phyloP scores from a whole-genome alignment of 2,888 invertebrate genomes.

The Neoscelio sp. region DNA sequence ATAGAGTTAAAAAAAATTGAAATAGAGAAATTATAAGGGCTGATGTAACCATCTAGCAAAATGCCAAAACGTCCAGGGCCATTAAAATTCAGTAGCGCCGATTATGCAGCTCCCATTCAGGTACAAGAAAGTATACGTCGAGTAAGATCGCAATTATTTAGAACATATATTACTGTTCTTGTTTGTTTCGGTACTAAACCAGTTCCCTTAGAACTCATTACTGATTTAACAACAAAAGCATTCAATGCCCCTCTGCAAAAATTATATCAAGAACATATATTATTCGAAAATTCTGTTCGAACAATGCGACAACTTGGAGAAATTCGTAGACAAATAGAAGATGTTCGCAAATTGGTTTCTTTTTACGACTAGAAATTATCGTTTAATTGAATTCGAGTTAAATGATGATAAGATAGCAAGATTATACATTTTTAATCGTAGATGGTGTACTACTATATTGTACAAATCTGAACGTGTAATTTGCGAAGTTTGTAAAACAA shows the following conservation, averaged over 20 bases:
- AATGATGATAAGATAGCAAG: too few species aligned
- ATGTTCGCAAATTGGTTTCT: constrained; percentile 13
- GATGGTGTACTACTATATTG: too few species aligned
- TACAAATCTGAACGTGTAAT: too few species aligned
- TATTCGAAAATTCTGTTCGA: constrained; percentile 3
- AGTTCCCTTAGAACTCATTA: constrained; percentile 43
- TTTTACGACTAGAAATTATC: constrained; percentile 2
- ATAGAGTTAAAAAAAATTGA: background rate
- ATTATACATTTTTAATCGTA: too few species aligned
- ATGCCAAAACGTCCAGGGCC: constrained; percentile 26
- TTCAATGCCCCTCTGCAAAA: background rate
- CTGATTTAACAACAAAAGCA: constrained; percentile 26
- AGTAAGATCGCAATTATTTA: constrained; percentile 38
- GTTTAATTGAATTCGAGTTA: too few species aligned
- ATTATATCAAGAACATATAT: constrained; percentile 1
- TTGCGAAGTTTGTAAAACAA: background rate
- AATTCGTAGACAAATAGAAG: constrained; percentile 17
- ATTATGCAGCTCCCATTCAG: constrained; percentile 63
- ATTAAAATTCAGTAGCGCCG: constrained; percentile 33
- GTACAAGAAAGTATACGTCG: constrained; percentile 55
- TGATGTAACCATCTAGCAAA: constrained; percentile 22
- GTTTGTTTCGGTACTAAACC: constrained; percentile 66
- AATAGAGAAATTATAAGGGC: constrained; percentile 23
- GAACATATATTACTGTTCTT: constrained; percentile 69
- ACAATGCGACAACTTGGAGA: constrained; percentile 10